Evolutionary conservation across 2,797 vertebrate genomes (phyloP).

Genomic region (Mionectes olivaceus): DNA sequence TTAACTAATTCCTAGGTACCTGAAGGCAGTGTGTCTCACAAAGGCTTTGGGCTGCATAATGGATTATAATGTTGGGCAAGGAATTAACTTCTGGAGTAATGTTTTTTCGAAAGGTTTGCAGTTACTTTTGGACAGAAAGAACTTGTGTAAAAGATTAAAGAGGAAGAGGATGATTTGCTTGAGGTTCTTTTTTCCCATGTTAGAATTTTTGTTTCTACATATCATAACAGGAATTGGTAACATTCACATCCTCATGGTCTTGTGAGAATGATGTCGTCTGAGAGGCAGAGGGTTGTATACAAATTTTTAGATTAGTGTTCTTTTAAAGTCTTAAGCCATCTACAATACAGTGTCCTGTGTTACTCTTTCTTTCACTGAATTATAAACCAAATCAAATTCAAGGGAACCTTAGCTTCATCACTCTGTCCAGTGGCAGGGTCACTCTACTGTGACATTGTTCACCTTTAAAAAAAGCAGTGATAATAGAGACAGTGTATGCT

Average conservation of each 20-base stretch:
- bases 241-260: slow-evolving; percentile 15
- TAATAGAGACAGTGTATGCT: not conserved
- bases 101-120: not conserved
- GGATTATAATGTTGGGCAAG: not conserved
- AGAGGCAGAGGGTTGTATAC: not conserved
- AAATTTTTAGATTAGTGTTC: not conserved
- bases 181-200: slow-evolving; percentile 17
- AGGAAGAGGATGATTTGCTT: slow-evolving; percentile 25
- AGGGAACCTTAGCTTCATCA: not conserved
- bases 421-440: not conserved
- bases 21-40: not conserved
- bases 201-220: slow-evolving; percentile 15
- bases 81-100: not conserved
- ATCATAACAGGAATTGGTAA: slow-evolving; percentile 36
- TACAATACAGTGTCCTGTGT: not conserved
- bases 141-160: not conserved
- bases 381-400: not conserved
- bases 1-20: not conserved
- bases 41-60: not conserved
- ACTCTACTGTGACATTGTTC: not conserved
- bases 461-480: not conserved
- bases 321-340: not conserved
- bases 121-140: not conserved
- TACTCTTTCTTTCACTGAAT: not conserved
- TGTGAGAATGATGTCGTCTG: not conserved